phyloP scores from a whole-genome alignment of 2,113 vertebrate genomes.

The Ptyas mucosa region DNA sequence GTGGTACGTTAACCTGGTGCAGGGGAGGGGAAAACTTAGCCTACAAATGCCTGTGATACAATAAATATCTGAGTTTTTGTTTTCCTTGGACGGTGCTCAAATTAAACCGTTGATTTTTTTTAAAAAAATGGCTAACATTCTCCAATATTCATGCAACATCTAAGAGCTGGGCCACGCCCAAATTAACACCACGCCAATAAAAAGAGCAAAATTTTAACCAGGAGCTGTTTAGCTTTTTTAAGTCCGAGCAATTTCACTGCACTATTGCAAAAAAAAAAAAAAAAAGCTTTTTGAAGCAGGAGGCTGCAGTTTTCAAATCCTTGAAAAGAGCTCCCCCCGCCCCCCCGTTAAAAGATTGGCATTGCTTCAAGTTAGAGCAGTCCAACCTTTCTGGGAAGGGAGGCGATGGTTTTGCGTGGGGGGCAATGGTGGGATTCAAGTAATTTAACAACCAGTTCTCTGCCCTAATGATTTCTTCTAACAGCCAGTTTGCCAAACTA shows the following conservation, averaged over 20 bases:
- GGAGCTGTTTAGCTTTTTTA: neutral
- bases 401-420: too few relatives aligned
- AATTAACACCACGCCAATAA: conserved; percentile 1
- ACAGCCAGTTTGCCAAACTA: too few relatives aligned
- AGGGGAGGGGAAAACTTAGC: neutral
- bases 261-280: neutral
- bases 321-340: neutral
- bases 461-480: too few relatives aligned
- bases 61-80: neutral
- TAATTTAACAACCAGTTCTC: too few relatives aligned
- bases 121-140: neutral
- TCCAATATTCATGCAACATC: conserved; percentile 1
- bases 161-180: neutral
- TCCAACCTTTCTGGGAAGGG: neutral
- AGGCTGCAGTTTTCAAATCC: neutral
- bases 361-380: neutral
- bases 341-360: neutral
- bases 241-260: neutral
- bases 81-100: neutral
- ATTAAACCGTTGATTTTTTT: conserved; percentile 3
- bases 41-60: neutral
- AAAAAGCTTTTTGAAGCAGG: neutral
- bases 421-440: too few relatives aligned
- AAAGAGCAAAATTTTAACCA: neutral
- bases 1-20: neutral